Base-by-base conservation (phyloP, 2,888 invertebrate species). In the Syrphus vitripennis region DNA sequence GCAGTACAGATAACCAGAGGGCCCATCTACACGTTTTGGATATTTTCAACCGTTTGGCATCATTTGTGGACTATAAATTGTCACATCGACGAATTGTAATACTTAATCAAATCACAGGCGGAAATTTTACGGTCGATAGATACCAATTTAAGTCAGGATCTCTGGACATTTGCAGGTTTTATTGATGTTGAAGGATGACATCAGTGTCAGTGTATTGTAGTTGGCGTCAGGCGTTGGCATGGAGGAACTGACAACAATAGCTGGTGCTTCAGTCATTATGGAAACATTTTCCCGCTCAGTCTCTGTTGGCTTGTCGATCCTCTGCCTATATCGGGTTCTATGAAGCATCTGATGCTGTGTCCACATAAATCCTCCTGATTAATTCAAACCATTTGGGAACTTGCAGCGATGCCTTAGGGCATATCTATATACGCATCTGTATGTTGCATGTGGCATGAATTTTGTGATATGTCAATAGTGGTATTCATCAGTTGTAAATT, bases 31-130 rank as follows among this genome's bases (percentile, higher is more conserved):
- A 67, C 50, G 19, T 53, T 26, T 40, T 63, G 21, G 37, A 12
- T 40, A 37, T 29, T 57, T 29, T 37, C 59, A 72, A 50, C 19
- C 50, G 48, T 57, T 79, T 55, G 74, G 55, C 72, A 83, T 78
- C 80, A 76, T 75, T 83, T 70, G 70, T 21, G 75, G 63, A 29
- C 65, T 71, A 24, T 67, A 59, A 77, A 78, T 74, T 86, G 86
- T 86, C 86, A 86, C 86, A 78, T 77, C 82, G 74, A 77, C 48
- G 86, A 86, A 86, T 82, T 78, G 82, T 82, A 78, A 86, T 78
- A 63, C 86, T 86, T 86, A 86, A 86, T 86, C 86, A 86, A 86
- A 86, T 86, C 86, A 86, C 72, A 48, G 72, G 74, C 77, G 63
- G 63, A 82, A 59, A 82, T 86, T 86, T 82, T 86, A 78, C 70